Evolutionary conservation across 1,140 invertebrate species (phyloP).

Genomic region (Rhysida immarginata): DNA sequence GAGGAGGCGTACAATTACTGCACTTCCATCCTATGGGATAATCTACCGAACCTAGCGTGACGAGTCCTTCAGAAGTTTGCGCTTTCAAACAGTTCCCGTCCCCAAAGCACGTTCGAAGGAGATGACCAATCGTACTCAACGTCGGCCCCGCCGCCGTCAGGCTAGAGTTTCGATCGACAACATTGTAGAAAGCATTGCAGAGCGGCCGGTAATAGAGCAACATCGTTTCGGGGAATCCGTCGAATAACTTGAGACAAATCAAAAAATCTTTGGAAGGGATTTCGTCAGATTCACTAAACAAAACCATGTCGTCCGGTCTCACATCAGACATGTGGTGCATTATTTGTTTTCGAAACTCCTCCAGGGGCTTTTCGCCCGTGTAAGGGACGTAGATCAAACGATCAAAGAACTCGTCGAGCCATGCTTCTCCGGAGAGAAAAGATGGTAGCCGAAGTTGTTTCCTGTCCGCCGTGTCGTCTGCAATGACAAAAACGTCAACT

Average conservation of each 20-base stretch:
- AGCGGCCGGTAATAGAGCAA: background rate
- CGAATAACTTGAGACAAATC: background rate
- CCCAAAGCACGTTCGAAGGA: no score
- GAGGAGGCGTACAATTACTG: no score
- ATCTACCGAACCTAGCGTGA: no score
- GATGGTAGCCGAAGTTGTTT: background rate
- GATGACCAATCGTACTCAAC: no score
- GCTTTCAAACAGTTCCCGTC: no score
- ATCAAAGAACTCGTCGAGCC: background rate
- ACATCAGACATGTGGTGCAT: background rate
- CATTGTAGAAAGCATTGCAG: no score
- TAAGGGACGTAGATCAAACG: background rate
- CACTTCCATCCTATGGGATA: background rate
- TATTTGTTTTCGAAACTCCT: background rate
- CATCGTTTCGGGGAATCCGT: background rate
- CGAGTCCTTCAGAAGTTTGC: no score
- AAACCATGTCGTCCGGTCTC: background rate
- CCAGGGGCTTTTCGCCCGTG: background rate
- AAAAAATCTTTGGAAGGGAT: background rate
- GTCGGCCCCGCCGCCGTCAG: no score
- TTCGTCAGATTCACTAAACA: background rate
- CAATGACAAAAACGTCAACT: background rate
- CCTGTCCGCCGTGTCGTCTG: background rate
- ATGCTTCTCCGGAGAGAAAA: background rate
- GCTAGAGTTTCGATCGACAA: no score